These are phyloP conservation scores for Rallus limicola DNA, from an alignment of 2,113 vertebrate genomes.

Conservation along the genomic window DNA sequence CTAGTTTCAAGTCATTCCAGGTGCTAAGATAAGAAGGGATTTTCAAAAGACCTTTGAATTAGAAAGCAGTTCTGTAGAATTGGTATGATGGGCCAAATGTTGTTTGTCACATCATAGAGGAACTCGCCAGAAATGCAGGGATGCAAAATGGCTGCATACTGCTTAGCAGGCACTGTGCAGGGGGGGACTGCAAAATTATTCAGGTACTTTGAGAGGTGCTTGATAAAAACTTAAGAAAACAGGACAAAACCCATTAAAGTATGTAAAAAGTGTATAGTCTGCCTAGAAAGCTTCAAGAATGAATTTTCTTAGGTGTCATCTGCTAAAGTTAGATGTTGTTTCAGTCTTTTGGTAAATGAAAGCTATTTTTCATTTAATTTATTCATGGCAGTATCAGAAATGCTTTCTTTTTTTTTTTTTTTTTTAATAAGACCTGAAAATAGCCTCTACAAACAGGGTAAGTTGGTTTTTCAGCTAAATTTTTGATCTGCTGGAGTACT, in stretches of 20 bases:
- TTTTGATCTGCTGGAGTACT: not conserved
- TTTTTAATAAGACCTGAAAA: not conserved
- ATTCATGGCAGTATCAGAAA: not conserved
- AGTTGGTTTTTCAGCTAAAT: not conserved
- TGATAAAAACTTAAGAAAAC: not conserved
- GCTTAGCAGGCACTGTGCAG: not conserved
- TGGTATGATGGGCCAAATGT: not conserved
- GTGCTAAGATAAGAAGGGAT: not conserved
- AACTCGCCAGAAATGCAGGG: not conserved
- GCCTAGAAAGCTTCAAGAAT: not conserved
- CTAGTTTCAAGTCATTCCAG: not conserved
- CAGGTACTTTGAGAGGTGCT: not conserved
- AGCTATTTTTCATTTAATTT: not conserved
- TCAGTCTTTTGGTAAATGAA: not conserved
- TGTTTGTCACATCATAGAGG: not conserved
- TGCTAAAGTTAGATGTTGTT: not conserved
- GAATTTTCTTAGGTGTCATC: not conserved
- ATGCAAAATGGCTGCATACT: fast-evolving
- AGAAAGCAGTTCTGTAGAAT: not conserved
- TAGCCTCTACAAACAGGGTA: not conserved
- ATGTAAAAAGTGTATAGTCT: not conserved
- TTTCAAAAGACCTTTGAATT: not conserved
- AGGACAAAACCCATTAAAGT: not conserved
- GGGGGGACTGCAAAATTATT: not conserved
- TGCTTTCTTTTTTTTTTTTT: not conserved